A percentile compares a stretch with the other conserved stretches of the same genome.
Evolutionary conservation across 2,888 invertebrate genomes (phyloP).

Genomic region (Neoascia interrupta): DNA sequence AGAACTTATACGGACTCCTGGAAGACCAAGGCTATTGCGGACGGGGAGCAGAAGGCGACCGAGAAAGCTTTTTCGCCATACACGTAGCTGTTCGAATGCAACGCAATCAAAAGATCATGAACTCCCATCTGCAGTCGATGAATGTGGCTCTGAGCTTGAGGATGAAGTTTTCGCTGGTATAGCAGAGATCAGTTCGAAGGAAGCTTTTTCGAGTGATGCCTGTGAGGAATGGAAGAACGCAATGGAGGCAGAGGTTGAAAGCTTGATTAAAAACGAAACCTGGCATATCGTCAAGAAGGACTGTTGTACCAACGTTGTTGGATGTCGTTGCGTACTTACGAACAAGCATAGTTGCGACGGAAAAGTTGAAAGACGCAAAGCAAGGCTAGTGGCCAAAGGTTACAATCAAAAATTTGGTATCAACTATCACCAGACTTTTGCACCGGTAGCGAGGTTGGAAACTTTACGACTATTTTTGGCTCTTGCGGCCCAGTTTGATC

Average conservation of each 20-base stretch:
- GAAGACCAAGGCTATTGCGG: too few species aligned
- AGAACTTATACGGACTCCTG: too few species aligned
- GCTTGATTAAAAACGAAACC: constrained; percentile 19
- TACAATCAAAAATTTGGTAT: constrained; percentile 25
- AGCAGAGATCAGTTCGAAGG: too few species aligned
- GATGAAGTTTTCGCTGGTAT: not conserved
- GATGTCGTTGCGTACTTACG: constrained; percentile 28
- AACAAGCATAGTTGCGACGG: constrained; percentile 17
- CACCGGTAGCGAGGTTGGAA: constrained; percentile 27
- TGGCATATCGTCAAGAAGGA: constrained; percentile 34
- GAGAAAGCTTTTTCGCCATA: too few species aligned
- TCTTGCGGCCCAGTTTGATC: constrained; percentile 10
- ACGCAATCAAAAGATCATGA: too few species aligned
- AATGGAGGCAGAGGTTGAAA: not conserved
- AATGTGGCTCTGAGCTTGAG: too few species aligned
- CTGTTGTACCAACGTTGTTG: constrained; percentile 16
- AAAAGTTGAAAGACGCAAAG: not conserved
- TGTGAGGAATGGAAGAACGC: not conserved
- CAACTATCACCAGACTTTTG: constrained; percentile 5
- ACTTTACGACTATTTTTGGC: constrained; percentile 25
- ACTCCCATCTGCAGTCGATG: too few species aligned
- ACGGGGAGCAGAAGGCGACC: too few species aligned
- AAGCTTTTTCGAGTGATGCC: constrained; percentile 1
- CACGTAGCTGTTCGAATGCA: too few species aligned
- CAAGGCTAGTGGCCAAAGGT: constrained; percentile 9